Percentiles rank a stretch among this genome's conserved stretches.
Conservation (phyloP, 2,113 vertebrate species). For the Montifringilla adamsi region DNA sequence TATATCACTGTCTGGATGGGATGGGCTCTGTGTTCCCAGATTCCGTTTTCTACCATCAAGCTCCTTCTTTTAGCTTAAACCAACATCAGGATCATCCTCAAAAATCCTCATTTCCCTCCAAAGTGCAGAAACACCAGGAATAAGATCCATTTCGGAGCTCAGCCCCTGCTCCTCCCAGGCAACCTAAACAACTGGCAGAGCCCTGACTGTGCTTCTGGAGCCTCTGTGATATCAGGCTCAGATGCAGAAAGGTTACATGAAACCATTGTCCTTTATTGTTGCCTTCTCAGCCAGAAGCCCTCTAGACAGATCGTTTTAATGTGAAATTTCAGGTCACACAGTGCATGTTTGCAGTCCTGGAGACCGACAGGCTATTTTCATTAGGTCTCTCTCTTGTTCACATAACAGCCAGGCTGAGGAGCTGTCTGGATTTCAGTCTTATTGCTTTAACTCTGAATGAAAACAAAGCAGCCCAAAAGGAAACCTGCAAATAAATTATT, state of each 20-base stretch:
- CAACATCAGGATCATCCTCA: not conserved
- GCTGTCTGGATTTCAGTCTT: not conserved
- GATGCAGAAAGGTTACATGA: constrained; percentile 26
- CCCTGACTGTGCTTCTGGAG: not conserved
- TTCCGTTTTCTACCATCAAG: not conserved
- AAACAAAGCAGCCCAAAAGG: not conserved
- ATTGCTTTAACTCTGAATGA: not conserved
- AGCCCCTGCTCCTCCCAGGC: not conserved
- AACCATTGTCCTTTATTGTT: constrained; percentile 22
- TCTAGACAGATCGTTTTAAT: not conserved
- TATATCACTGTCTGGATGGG: fast-evolving
- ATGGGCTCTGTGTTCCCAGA: not conserved
- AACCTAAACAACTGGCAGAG: not conserved
- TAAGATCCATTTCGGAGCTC: not conserved
- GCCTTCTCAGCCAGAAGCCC: not conserved
- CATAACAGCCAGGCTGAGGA: not conserved
- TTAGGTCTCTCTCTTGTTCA: not conserved
- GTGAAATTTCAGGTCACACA: constrained; percentile 4
- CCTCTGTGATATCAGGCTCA: not conserved
- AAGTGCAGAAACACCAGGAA: not conserved
- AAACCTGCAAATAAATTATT: not conserved
- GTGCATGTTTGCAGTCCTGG: constrained; percentile 12
- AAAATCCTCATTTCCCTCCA: not conserved
- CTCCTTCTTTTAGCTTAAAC: not conserved
- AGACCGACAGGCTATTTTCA: not conserved